Conservation (phyloP, 2,797 vertebrate species). For the Chaunax sp. region DNA sequence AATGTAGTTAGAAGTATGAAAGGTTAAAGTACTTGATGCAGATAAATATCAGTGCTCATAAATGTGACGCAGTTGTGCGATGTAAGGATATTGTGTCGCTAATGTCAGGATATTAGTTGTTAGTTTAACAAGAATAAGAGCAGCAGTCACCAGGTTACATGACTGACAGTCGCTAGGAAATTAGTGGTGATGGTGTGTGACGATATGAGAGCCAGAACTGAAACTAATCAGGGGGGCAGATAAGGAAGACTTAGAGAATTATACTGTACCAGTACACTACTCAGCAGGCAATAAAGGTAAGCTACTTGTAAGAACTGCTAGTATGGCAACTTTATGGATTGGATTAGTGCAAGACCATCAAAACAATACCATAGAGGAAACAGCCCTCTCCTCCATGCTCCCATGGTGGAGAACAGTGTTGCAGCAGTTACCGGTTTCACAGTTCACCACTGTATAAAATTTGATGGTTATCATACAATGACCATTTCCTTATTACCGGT, state of each 20-base stretch:
- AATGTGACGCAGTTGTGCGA: background rate
- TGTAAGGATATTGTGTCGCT: no score
- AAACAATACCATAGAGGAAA: background rate
- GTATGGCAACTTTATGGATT: background rate
- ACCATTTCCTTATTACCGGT: no score
- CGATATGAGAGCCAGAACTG: slow-evolving; percentile 8
- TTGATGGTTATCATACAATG: no score
- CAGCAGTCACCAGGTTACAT: background rate
- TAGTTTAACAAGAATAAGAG: background rate
- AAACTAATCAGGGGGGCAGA: slow-evolving; percentile 13
- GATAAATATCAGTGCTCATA: background rate
- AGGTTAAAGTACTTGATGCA: no score
- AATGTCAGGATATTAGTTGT: background rate
- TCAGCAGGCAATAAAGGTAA: slow-evolving; percentile 1
- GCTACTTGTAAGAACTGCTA: background rate
- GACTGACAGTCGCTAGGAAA: background rate
- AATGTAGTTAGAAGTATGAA: no score
- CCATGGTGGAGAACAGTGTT: no score
- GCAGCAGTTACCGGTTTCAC: no score
- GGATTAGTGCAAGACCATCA: background rate
- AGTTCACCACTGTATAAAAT: no score
- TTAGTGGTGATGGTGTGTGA: background rate
- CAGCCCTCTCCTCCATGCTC: no score
- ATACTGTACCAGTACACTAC: background rate
- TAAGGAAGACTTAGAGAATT: background rate